These are phyloP conservation scores for Athalia rosae DNA, from an alignment of 2,888 invertebrate species.

Conservation along the genomic window DNA sequence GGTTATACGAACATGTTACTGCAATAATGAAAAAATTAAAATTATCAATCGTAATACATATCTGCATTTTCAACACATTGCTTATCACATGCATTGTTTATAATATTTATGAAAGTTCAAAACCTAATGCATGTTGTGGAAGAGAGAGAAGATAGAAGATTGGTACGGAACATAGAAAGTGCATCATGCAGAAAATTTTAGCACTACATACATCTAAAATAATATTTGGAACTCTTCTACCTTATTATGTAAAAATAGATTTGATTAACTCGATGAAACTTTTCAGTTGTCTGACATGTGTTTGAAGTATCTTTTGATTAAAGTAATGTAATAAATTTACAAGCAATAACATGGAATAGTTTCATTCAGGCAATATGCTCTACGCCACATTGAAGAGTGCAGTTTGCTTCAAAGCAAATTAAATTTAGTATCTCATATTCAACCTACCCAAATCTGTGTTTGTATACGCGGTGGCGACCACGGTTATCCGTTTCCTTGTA, in stretches of 20 bases:
- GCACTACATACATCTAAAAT: conserved; percentile 15
- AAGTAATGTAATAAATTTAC: neutral
- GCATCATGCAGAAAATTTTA: neutral
- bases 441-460: conserved; percentile 81
- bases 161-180: no score
- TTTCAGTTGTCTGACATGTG: neutral
- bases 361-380: neutral
- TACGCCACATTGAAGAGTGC: neutral
- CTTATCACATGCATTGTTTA: neutral
- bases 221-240: neutral
- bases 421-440: conserved; percentile 9
- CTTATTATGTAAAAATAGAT: neutral
- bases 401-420: neutral
- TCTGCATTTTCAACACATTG: neutral
- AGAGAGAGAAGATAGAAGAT: no score
- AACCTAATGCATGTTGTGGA: no score
- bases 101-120: no score
- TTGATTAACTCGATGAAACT: neutral
- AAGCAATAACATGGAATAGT: neutral
- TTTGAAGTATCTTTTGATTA: neutral
- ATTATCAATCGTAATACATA: conserved; percentile 1
- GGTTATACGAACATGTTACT: neutral
- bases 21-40: neutral
- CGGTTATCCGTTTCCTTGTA: conserved; percentile 85
- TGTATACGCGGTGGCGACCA: conserved; percentile 78